A percentile compares a stretch with the other conserved stretches of the same genome.
These are phyloP conservation scores for Orientallactaga bullata DNA, from an alignment of 2,113 vertebrate species.

Conservation along the genomic window DNA sequence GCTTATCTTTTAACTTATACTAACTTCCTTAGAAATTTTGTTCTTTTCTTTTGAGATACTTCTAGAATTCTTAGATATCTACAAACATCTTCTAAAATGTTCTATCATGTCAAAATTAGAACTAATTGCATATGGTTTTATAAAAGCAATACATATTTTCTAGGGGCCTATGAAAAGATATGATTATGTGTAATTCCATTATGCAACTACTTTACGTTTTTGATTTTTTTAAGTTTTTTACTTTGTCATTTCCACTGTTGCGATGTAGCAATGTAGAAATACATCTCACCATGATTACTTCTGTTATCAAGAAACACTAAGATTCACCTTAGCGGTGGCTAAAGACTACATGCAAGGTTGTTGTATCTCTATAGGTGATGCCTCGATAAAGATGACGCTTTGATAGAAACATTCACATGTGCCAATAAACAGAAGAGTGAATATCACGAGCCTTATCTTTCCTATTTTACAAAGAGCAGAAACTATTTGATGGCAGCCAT, in stretches of 20 bases:
- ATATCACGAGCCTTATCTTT: conserved; percentile 85
- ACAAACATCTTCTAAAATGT: conserved; percentile 51
- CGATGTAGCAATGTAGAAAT: conserved; percentile 60
- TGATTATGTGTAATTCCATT: conserved; percentile 65
- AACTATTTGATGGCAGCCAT: conserved; percentile 84
- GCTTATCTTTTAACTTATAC: conserved; percentile 13
- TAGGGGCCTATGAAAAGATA: neutral
- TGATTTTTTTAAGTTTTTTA: conserved; percentile 36
- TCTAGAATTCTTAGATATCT: neutral
- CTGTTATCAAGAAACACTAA: conserved; percentile 75
- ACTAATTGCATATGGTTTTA: neutral
- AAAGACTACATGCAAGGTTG: conserved; percentile 83
- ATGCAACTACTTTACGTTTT: conserved; percentile 60
- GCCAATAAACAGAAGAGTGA: conserved; percentile 83
- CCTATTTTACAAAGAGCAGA: conserved; percentile 80
- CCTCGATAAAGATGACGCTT: conserved; percentile 83
- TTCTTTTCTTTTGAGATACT: conserved; percentile 16
- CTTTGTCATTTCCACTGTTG: conserved; percentile 59
- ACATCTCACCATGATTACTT: conserved; percentile 80
- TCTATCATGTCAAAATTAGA: conserved; percentile 30
- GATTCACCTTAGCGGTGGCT: conserved; percentile 83
- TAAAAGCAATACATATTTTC: neutral
- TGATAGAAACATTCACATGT: conserved; percentile 78
- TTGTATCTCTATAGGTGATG: conserved; percentile 81
- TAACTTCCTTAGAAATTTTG: conserved; percentile 30